Conservation (phyloP, 2,797 vertebrate species). For the Parotocinclus haroldoi region DNA sequence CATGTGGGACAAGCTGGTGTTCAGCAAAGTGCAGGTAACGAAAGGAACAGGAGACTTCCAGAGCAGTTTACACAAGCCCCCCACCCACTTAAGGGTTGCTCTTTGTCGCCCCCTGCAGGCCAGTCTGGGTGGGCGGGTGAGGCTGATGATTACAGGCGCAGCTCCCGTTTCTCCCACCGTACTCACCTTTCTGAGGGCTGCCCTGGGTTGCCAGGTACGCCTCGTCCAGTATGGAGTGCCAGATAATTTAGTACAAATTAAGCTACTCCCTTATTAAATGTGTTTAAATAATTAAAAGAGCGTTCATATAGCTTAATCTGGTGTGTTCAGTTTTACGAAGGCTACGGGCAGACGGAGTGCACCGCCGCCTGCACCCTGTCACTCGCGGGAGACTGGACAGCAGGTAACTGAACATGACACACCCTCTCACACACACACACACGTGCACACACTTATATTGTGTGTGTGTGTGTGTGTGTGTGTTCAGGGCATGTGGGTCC, state of each 20-base stretch:
- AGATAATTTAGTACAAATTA: too few species aligned
- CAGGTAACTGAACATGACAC: constrained; percentile 71
- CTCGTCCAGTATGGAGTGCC: too few species aligned
- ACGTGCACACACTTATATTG: neutral
- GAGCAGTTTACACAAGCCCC: too few species aligned
- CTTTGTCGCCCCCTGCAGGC: constrained; percentile 66
- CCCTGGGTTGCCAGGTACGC: constrained; percentile 93
- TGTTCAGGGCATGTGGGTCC: constrained; percentile 87
- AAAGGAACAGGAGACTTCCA: neutral
- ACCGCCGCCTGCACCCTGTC: constrained; percentile 88
- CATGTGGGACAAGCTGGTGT: constrained; percentile 94
- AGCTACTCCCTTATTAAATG: too few species aligned
- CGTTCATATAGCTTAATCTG: neutral
- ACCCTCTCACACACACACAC: neutral
- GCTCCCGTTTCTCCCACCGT: constrained; percentile 91
- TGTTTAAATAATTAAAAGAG: too few species aligned
- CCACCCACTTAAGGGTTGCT: too few species aligned
- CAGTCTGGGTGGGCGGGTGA: constrained; percentile 86
- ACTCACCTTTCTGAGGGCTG: constrained; percentile 87
- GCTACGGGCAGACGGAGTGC: constrained; percentile 96
- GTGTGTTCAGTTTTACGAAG: constrained; percentile 88
- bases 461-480: neutral
- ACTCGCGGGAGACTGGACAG: constrained; percentile 90
- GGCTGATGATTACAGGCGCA: constrained; percentile 91
- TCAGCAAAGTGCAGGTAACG: constrained; percentile 90